These are phyloP conservation scores for Epinotia bilunana DNA, from an alignment of 2,888 invertebrate species.

Conservation along the genomic window DNA sequence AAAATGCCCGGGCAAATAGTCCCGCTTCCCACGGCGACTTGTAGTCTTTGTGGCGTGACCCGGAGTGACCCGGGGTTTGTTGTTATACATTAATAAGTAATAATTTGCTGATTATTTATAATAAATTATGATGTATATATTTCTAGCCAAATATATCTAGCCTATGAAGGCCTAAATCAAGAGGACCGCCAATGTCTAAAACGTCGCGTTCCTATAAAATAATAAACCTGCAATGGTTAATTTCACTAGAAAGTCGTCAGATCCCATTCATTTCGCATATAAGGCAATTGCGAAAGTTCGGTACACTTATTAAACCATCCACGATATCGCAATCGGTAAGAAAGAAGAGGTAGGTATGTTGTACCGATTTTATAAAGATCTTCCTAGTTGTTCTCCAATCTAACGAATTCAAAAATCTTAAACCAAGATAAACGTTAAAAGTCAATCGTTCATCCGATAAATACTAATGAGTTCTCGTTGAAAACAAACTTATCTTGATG, in stretches of 20 bases:
- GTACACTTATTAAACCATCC: neutral
- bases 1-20: slow-evolving; percentile 75
- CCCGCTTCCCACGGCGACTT: slow-evolving; percentile 70
- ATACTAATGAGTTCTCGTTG: slow-evolving; percentile 77
- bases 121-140: neutral
- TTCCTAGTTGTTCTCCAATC: slow-evolving; percentile 57
- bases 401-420: slow-evolving; percentile 68
- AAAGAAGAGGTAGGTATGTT: neutral
- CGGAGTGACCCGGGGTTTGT: slow-evolving; percentile 51
- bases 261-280: too few species aligned
- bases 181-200: too few species aligned
- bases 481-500: slow-evolving; percentile 81
- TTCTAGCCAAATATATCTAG: too few species aligned
- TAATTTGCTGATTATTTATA: neutral
- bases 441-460: slow-evolving; percentile 77
- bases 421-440: slow-evolving; percentile 71
- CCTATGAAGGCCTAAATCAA: too few species aligned
- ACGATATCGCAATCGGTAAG: too few species aligned
- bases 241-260: too few species aligned
- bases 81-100: neutral
- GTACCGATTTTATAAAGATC: slow-evolving; percentile 32
- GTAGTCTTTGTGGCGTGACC: slow-evolving; percentile 54
- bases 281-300: neutral
- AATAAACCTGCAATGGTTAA: too few species aligned
- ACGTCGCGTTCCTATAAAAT: too few species aligned